Percentiles rank a stretch among this genome's conserved stretches.
phyloP scores from a whole-genome alignment of 1,140 invertebrate species.

The Venturia canescens region DNA sequence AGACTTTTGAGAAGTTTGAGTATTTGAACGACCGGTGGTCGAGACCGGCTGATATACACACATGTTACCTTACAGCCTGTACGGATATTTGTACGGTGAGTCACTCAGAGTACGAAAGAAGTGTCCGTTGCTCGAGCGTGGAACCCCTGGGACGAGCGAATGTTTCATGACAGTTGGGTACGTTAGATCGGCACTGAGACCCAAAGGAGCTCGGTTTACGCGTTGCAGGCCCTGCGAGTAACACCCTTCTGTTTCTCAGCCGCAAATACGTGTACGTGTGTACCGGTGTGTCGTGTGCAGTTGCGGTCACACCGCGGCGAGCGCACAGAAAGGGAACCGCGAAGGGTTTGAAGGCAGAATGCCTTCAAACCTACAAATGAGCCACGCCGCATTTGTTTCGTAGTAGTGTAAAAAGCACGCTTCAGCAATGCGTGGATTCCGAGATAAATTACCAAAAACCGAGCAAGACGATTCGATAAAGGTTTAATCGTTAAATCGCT shows the following conservation, averaged over 20 bases:
- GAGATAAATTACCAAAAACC: no score
- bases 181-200: neutral
- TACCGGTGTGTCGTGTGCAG: neutral
- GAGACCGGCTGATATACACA: neutral
- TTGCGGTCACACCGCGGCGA: slow-evolving; percentile 27
- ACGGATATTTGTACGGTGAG: neutral
- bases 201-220: neutral
- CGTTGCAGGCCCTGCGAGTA: neutral
- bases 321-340: slow-evolving; percentile 22
- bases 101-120: neutral
- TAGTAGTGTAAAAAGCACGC: neutral
- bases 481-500: no score
- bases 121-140: slow-evolving; percentile 8
- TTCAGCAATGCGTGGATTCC: no score
- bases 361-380: slow-evolving; percentile 23
- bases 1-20: slow-evolving; percentile 2
- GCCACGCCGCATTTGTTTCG: slow-evolving; percentile 12
- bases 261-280: neutral
- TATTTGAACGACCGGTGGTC: neutral
- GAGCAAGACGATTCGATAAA: no score
- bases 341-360: neutral
- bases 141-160: neutral
- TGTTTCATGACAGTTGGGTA: neutral
- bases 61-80: slow-evolving; percentile 4
- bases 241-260: neutral